Evolutionary conservation across 2,797 vertebrate species (phyloP).

Genomic region (Phrynocephalus guinanensis): DNA sequence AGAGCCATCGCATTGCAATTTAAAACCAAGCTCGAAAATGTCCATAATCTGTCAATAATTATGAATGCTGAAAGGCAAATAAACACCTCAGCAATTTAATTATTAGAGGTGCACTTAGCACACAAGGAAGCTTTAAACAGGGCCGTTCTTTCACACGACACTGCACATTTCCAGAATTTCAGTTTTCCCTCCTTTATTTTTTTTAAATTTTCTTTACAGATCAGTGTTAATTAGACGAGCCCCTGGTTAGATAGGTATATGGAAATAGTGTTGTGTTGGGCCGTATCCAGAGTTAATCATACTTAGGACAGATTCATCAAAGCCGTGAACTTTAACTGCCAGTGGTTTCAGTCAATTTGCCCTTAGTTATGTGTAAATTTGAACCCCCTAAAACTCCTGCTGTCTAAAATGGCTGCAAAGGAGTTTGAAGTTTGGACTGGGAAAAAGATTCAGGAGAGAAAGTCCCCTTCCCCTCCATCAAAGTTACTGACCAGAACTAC

Average conservation of each 20-base stretch:
- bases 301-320: neutral
- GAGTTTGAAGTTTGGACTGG: neutral
- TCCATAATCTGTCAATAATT: neutral
- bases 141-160: neutral
- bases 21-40: slow-evolving; percentile 16
- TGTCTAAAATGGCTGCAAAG: neutral
- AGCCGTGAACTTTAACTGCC: neutral
- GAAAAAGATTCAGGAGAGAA: neutral
- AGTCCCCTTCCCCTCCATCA: too few relatives aligned
- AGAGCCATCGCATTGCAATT: neutral
- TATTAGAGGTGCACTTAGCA: neutral
- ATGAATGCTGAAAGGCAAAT: neutral
- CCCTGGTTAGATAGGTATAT: too few relatives aligned
- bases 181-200: too few relatives aligned
- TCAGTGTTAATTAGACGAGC: too few relatives aligned
- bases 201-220: too few relatives aligned
- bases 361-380: neutral
- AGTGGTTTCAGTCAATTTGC: neutral
- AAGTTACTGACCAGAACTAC: neutral
- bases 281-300: neutral
- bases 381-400: neutral
- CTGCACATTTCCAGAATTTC: neutral
- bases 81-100: slow-evolving; percentile 3
- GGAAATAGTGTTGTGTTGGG: neutral
- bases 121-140: neutral